These are phyloP conservation scores for Clarias macrocephalus DNA, from an alignment of 2,113 vertebrate species.

Conservation along the genomic window DNA sequence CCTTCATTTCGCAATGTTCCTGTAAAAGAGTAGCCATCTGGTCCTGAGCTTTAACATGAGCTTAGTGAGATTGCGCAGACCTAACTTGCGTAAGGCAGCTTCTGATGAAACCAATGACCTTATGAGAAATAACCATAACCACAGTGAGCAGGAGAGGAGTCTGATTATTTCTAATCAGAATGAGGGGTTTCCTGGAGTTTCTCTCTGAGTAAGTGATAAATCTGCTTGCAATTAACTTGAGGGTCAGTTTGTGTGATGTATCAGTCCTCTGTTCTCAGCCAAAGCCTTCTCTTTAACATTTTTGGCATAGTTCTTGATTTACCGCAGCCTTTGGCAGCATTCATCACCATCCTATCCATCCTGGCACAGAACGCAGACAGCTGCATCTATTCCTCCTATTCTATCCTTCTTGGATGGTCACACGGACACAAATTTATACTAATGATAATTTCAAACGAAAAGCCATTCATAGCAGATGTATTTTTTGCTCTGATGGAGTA, in stretches of 20 bases:
- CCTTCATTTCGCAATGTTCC: neutral
- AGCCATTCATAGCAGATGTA: neutral
- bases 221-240: neutral
- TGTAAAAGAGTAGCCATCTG: neutral
- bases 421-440: constrained; percentile 15
- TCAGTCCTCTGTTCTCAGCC: neutral
- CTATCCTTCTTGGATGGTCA: constrained; percentile 5
- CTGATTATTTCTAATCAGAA: constrained; percentile 24
- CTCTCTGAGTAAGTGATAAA: constrained; percentile 20
- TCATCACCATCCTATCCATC: constrained; percentile 10
- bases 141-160: neutral
- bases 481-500: neutral
- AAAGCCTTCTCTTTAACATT: constrained; percentile 17
- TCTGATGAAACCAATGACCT: neutral
- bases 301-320: constrained; percentile 42
- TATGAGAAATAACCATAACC: neutral
- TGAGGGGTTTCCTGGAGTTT: constrained; percentile 1
- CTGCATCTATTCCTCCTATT: constrained; percentile 34
- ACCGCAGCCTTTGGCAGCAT: constrained; percentile 24
- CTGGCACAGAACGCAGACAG: constrained; percentile 34
- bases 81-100: neutral
- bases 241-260: constrained; percentile 30
- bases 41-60: neutral
- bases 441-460: constrained; percentile 1
- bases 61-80: neutral